Evolutionary conservation across 2,888 invertebrate genomes (phyloP).

Genomic region (Malacosoma neustria): DNA sequence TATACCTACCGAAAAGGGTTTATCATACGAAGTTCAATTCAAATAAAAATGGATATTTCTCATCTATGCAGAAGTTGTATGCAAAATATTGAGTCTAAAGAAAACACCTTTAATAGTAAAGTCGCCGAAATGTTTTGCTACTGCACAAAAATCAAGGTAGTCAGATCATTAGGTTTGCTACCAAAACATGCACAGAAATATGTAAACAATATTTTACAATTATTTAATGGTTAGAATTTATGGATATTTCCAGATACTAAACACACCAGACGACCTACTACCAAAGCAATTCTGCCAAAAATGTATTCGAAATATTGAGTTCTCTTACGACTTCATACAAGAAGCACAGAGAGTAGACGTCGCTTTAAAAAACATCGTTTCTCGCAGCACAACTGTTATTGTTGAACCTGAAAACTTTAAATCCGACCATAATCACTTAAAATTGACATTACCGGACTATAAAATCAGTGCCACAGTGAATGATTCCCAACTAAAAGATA

Average conservation of each 20-base stretch:
- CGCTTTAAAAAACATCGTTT: slow-evolving; percentile 44
- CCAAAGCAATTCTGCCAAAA: slow-evolving; percentile 67
- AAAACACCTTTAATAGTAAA: slow-evolving; percentile 33
- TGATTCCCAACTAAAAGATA: slow-evolving; percentile 17
- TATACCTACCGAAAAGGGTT: no score
- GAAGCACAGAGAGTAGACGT: slow-evolving; percentile 50
- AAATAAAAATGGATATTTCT: slow-evolving; percentile 35
- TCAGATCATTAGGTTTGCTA: no score
- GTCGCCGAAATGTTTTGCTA: slow-evolving; percentile 52
- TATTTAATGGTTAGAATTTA: not conserved
- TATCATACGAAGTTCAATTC: no score
- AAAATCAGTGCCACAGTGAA: slow-evolving; percentile 33
- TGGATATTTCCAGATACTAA: slow-evolving; percentile 29
- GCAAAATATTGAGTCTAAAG: slow-evolving; percentile 55
- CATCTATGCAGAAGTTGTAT: slow-evolving; percentile 56
- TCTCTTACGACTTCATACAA: slow-evolving; percentile 59
- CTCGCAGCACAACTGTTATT: slow-evolving; percentile 40
- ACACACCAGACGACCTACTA: slow-evolving; percentile 45
- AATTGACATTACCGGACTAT: slow-evolving; percentile 40
- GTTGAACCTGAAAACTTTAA: slow-evolving; percentile 29
- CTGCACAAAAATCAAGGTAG: slow-evolving; percentile 52
- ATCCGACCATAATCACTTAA: slow-evolving; percentile 13
- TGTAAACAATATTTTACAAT: not conserved
- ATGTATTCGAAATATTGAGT: slow-evolving; percentile 63
- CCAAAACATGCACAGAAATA: no score